Percentiles rank a stretch among this genome's conserved stretches.
phyloP scores from a whole-genome alignment of 2,113 vertebrate genomes.

The Apodemus sylvaticus region DNA sequence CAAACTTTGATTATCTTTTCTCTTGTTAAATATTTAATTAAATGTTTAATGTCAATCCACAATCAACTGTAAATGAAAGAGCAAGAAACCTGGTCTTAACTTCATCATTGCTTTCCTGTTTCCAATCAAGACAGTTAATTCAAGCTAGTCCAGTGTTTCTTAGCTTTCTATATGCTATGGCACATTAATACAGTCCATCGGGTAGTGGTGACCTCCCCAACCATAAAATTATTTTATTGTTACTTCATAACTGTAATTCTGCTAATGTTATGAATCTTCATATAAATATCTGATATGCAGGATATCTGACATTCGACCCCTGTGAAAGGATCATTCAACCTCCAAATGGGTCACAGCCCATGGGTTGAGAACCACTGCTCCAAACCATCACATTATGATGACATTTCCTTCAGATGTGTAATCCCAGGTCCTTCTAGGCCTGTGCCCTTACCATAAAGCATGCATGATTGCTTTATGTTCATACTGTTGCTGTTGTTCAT shows the following conservation, averaged over 20 bases:
- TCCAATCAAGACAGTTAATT: not conserved
- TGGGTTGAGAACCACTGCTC: not conserved
- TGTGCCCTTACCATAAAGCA: not conserved
- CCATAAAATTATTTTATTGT: not conserved
- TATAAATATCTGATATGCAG: not conserved
- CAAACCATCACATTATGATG: not conserved
- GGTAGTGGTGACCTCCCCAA: not conserved
- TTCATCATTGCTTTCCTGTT: not conserved
- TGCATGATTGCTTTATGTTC: no score
- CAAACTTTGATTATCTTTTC: not conserved
- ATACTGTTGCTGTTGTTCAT: not conserved
- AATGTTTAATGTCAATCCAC: not conserved
- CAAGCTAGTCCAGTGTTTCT: not conserved
- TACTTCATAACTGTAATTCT: not conserved
- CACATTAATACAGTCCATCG: not conserved
- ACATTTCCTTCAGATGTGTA: not conserved
- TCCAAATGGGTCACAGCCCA: no score
- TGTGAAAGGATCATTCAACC: no score
- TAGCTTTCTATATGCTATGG: not conserved
- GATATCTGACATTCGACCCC: not conserved
- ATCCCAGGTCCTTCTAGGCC: not conserved
- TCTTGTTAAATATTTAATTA: conserved; percentile 13
- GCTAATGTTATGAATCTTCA: not conserved
- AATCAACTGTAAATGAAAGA: not conserved
- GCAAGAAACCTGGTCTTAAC: not conserved